Percentiles rank a stretch among this genome's conserved stretches.
Conservation (phyloP, 2,888 invertebrate species). For the Nycteola revayana region DNA sequence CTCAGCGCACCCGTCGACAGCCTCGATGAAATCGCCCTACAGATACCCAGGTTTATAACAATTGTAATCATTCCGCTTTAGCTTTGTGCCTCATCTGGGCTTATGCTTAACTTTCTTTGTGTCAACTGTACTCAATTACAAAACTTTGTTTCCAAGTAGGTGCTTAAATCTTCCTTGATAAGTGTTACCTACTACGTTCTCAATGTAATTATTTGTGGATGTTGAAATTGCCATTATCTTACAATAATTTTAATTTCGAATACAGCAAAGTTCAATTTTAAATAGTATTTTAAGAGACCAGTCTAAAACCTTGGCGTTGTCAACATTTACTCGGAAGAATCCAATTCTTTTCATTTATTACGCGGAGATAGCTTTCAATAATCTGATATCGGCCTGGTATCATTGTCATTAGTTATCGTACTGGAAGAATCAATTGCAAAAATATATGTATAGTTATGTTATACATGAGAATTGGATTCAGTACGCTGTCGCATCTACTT, state of each 20-base stretch:
- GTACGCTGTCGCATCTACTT: too few relatives aligned
- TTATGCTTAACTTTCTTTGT: constrained; percentile 21
- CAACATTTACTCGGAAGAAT: constrained; percentile 11
- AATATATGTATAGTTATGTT: too few relatives aligned
- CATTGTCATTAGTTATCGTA: constrained; percentile 12
- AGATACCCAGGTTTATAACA: constrained; percentile 91
- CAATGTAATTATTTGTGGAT: too few relatives aligned
- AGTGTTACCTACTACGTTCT: too few relatives aligned
- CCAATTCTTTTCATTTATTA: constrained; percentile 10
- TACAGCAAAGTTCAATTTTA: too few relatives aligned
- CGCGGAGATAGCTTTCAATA: constrained; percentile 11
- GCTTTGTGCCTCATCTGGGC: constrained; percentile 27
- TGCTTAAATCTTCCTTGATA: too few relatives aligned
- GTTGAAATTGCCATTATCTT: too few relatives aligned
- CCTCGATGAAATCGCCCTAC: constrained; percentile 94
- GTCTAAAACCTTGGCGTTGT: too few relatives aligned
- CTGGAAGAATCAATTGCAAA: constrained; percentile 12
- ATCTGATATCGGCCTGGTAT: constrained; percentile 18
- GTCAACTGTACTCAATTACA: constrained; percentile 6
- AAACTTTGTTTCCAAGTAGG: constrained; percentile 2
- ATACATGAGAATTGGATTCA: too few relatives aligned
- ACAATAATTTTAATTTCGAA: too few relatives aligned
- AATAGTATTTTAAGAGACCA: too few relatives aligned
- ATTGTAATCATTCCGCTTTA: constrained; percentile 36
- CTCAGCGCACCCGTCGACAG: constrained; percentile 93